Evolutionary conservation across 1,140 invertebrate genomes (phyloP).

Genomic region (Dinothrombium tinctorium): DNA sequence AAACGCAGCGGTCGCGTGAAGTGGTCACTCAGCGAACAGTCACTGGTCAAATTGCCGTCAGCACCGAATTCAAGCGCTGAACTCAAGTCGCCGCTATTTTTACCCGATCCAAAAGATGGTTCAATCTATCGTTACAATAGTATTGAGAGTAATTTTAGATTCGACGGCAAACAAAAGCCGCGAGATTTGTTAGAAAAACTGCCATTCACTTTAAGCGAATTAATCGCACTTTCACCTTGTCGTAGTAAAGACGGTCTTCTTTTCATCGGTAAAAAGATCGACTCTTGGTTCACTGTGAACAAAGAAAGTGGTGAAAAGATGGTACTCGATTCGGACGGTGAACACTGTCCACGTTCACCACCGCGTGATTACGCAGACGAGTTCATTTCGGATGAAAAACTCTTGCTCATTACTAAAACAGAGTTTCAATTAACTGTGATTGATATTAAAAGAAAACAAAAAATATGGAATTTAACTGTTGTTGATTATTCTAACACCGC

Average conservation of each 20-base stretch:
- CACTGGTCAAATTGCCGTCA: constrained; percentile 24
- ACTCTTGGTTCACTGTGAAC: constrained; percentile 82
- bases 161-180: background rate
- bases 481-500: constrained; percentile 29
- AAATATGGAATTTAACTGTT: constrained; percentile 81
- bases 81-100: constrained; percentile 36
- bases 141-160: constrained; percentile 22
- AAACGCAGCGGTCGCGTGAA: constrained; percentile 51
- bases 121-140: constrained; percentile 64
- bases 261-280: constrained; percentile 79
- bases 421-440: constrained; percentile 89
- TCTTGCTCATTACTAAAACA: constrained; percentile 21
- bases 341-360: constrained; percentile 6
- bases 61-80: constrained; percentile 1
- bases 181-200: constrained; percentile 60
- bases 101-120: constrained; percentile 89
- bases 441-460: constrained; percentile 49
- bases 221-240: constrained; percentile 82
- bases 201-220: constrained; percentile 86
- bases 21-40: constrained; percentile 62
- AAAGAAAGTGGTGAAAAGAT: constrained; percentile 58
- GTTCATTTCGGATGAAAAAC: background rate
- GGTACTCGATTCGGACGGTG: constrained; percentile 9
- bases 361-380: background rate
- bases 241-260: constrained; percentile 78